These are phyloP conservation scores for Mesorhabditis sp. DNA, from an alignment of 2,888 invertebrate genomes.

Conservation along the genomic window DNA sequence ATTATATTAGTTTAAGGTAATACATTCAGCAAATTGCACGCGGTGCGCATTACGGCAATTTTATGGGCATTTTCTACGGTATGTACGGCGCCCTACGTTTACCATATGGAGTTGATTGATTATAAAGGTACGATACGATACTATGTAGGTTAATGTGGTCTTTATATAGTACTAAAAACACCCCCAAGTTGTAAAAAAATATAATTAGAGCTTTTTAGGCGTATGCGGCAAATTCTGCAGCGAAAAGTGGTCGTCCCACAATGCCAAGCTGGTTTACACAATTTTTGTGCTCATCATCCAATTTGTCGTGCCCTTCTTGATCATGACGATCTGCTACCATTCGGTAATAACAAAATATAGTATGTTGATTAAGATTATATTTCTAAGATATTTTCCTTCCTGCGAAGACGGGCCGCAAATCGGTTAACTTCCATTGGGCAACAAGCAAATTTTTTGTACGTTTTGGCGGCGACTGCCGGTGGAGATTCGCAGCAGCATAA, in stretches of 20 bases:
- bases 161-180: no score
- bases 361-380: not conserved
- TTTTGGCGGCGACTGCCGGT: constrained; percentile 34
- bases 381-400: constrained; percentile 30
- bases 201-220: no score
- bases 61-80: constrained; percentile 29
- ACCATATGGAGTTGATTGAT: constrained; percentile 66
- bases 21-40: constrained; percentile 26
- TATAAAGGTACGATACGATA: no score
- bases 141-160: no score
- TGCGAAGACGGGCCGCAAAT: constrained; percentile 25
- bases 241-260: constrained; percentile 79
- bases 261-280: constrained; percentile 75
- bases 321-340: constrained; percentile 88
- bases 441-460: constrained; percentile 35
- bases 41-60: constrained; percentile 29
- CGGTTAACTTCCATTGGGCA: constrained; percentile 34
- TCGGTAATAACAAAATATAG: constrained; percentile 64
- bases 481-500: constrained; percentile 33
- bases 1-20: constrained; percentile 17
- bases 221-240: constrained; percentile 46
- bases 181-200: no score
- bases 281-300: constrained; percentile 81
- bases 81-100: constrained; percentile 84
- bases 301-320: constrained; percentile 85